Evolutionary conservation across 2,113 vertebrate genomes (phyloP), one percentile per base, ranked within the genome.

Genomic region (Charina bottae): DNA sequence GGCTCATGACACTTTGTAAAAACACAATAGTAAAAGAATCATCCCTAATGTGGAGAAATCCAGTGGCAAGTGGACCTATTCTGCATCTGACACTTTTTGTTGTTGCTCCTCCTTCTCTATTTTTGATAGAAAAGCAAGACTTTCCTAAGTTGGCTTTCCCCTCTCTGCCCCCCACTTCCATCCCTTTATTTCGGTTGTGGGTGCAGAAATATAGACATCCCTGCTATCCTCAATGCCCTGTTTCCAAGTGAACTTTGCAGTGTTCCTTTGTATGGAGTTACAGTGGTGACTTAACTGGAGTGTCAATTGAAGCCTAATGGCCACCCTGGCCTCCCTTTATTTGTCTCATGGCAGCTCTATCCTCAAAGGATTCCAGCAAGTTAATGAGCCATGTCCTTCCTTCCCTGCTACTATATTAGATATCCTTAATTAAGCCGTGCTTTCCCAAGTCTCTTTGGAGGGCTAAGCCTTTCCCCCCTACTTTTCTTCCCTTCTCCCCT

Each of bases 371-470:
- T 97, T 97, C 96, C 97, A 95, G 93, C 62, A 90, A 96, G 94
- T 96, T 96, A 96, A 96, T 96, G 96, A 97, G 96, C 96, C 97
- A 93, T 95, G 94, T 93, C 95, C 86, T 97, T 96, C 96, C 92
- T 92, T 96, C 96, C 97, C 96, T 96, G 96, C 95, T 95, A 96
- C 94, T 93, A 89, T 96, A 97, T 97, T 97, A 95, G 96, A 97
- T 97, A 96, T 94, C 96, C 93, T 95, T 95, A 97, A 97, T 97
- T 97, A 97, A 97, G 96, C 95, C 95, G 94, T 95, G 95, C 93
- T 96, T 96, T 96, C 97, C 95, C 94, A 91, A 96, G 94, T 96
- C 96, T 92, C 94, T 96, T 93, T 54, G 53, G 26, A 55, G 46
- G 83, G 15, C 56, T 54, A 53, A 37, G n/a, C 49, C 72, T 58